Conservation (phyloP, 2,113 vertebrate genomes). For the Eclectus roratus region DNA sequence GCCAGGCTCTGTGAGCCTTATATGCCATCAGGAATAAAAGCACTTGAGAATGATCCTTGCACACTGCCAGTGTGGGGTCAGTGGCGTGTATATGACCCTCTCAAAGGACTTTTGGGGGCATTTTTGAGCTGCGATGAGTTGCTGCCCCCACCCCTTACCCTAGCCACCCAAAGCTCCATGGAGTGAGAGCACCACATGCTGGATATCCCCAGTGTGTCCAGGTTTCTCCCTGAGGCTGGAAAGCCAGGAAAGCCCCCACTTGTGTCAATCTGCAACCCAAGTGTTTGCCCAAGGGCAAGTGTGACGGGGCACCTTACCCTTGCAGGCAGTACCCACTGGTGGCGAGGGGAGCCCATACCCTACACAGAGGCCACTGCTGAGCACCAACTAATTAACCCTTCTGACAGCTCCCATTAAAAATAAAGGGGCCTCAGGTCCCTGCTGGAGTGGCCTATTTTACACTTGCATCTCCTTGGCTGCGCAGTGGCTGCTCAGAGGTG, state of each 20-base stretch:
- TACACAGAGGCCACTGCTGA: not conserved
- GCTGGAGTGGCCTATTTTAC: slow-evolving; percentile 62
- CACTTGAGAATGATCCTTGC: not conserved
- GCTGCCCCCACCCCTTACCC: too few species aligned
- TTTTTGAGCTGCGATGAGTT: not conserved
- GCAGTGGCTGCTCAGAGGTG: not conserved
- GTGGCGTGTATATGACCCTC: not conserved
- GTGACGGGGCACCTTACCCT: rapidly evolving
- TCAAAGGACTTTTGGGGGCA: not conserved
- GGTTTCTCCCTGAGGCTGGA: not conserved
- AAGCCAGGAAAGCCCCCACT: not conserved
- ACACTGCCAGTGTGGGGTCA: not conserved
- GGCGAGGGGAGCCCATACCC: not conserved
- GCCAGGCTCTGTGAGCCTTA: not conserved
- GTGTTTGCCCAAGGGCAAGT: not conserved
- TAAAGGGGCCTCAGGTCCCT: slow-evolving; percentile 62
- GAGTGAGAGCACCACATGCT: not conserved
- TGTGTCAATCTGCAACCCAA: rapidly evolving
- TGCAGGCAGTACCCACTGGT: rapidly evolving
- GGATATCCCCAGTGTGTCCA: not conserved
- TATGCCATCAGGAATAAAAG: not conserved
- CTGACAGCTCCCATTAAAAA: slow-evolving; percentile 42
- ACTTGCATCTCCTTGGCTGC: not conserved
- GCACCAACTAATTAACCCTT: slow-evolving; percentile 57
- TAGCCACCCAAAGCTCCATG: not conserved